Base-by-base conservation (phyloP, 2,113 vertebrate genomes). In the Anhinga rufa region DNA sequence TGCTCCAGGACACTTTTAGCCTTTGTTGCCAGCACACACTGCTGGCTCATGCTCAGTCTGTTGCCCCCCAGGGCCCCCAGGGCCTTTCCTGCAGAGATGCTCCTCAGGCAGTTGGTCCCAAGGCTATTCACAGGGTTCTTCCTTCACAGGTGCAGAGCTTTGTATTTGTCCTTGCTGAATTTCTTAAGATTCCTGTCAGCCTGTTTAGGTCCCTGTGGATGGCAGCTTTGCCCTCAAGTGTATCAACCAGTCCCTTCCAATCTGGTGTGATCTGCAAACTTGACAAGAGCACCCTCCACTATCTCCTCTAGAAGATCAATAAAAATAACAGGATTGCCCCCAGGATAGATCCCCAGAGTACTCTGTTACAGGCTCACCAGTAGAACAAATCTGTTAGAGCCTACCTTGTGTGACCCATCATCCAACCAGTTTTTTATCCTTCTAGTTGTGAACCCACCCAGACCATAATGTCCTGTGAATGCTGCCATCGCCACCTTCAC, bases 231-330 rank as follows among this genome's bases (percentile, higher is more conserved):
- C 14, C 34, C 26, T 84, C 34, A 89, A 65, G n/a, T 3, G 4
- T 55, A 80, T 46, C 19, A 70, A 46, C 20, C 6, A 24, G 28
- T 75, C 26, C 46, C 49, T 91, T 92, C 54, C 74, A 66, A 54
- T 44, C 40, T 84, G 18, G 31, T 87, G 36, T 90, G 69, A 49
- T 57, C 36, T 70, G 60, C 34, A 81, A 84, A 66, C 4, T 2
- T 12, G 36, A 34, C 3, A 6, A 48, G 10, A 89, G 4, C 16
- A 21, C n/a, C 22, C 1, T 0, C 7, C 10, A 31, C 24, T 29
- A 40, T 31, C 49, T 58, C 28, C 32, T 55, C 36, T 44, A 40
- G 65, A 77, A 42, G 26, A 83, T 8, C 2, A 4, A 16, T 44
- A 84, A 74, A 52, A 58, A 11, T 18, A 81, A 77, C 25, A 61